These are phyloP conservation scores for Himalopsyche japonica DNA, from an alignment of 2,888 invertebrate genomes.

Conservation along the genomic window DNA sequence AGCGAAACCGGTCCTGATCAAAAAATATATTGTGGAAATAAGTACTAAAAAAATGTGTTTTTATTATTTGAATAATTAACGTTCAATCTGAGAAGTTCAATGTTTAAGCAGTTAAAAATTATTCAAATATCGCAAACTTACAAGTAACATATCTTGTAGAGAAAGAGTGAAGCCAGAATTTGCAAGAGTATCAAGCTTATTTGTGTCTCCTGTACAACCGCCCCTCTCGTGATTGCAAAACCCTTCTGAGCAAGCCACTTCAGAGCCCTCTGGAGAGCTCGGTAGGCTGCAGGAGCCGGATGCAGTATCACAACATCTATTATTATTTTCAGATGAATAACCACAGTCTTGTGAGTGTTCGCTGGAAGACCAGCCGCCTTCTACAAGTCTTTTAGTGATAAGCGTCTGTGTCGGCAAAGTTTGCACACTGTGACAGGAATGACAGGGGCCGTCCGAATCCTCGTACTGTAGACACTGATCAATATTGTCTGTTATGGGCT, in stretches of 20 bases:
- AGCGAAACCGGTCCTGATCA: no score
- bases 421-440: slow-evolving; percentile 59
- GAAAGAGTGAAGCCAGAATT: slow-evolving; percentile 64
- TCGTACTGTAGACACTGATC: slow-evolving; percentile 51
- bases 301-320: slow-evolving; percentile 69
- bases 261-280: slow-evolving; percentile 88
- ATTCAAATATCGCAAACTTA: slow-evolving; percentile 49
- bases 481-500: slow-evolving; percentile 52
- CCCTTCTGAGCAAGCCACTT: slow-evolving; percentile 86
- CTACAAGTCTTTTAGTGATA: slow-evolving; percentile 48
- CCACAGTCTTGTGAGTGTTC: slow-evolving; percentile 83
- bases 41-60: no score
- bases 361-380: slow-evolving; percentile 64
- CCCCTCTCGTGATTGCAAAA: slow-evolving; percentile 78
- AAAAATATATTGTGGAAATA: no score
- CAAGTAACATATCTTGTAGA: slow-evolving; percentile 80
- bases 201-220: slow-evolving; percentile 48
- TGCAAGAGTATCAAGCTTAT: slow-evolving; percentile 46
- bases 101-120: no score
- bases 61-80: no score
- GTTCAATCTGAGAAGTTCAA: no score
- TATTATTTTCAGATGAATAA: slow-evolving; percentile 84
- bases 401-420: slow-evolving; percentile 46
- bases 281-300: slow-evolving; percentile 76
- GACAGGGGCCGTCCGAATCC: slow-evolving; percentile 49